phyloP scores from a whole-genome alignment of 1,140 invertebrate species.

The Drosophila asahinai region DNA sequence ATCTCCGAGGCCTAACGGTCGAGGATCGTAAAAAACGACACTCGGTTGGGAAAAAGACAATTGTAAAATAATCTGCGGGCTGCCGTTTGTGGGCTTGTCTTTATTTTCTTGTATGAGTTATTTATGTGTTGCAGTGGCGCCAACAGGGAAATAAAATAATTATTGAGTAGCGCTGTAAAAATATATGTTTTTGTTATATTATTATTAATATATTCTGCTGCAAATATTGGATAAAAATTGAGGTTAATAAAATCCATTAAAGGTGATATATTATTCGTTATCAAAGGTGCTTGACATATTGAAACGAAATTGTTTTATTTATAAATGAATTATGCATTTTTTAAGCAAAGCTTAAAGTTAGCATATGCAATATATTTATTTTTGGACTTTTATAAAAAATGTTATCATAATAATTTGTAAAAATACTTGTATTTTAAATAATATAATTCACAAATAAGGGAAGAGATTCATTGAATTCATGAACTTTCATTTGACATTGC shows the following conservation, averaged over 20 bases:
- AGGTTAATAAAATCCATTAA: constrained; percentile 5
- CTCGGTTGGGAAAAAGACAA: constrained; percentile 16
- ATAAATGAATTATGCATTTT: constrained; percentile 1
- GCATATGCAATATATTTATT: not conserved
- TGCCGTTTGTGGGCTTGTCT: constrained; percentile 34
- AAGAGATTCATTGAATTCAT: too few relatives aligned
- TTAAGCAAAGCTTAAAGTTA: not conserved
- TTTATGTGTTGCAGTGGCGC: constrained; percentile 41
- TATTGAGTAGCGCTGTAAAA: not conserved
- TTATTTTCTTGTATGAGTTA: constrained; percentile 40
- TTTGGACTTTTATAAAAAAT: not conserved
- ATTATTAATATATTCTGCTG: constrained; percentile 1
- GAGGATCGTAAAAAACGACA: constrained; percentile 31
- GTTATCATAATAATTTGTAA: too few relatives aligned
- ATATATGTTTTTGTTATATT: not conserved
- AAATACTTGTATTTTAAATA: too few relatives aligned
- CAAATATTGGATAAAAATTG: not conserved
- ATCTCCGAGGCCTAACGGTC: constrained; percentile 37
- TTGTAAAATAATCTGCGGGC: constrained; percentile 44
- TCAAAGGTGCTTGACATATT: constrained; percentile 1
- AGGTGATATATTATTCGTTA: not conserved
- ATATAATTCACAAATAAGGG: too few relatives aligned
- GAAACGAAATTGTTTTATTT: not conserved
- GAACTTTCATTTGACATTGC: too few relatives aligned
- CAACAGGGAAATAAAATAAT: constrained; percentile 30